A percentile compares a stretch with the other conserved stretches of the same genome.
phyloP scores from a whole-genome alignment of 2,797 vertebrate species.

The Pteropus rufus region DNA sequence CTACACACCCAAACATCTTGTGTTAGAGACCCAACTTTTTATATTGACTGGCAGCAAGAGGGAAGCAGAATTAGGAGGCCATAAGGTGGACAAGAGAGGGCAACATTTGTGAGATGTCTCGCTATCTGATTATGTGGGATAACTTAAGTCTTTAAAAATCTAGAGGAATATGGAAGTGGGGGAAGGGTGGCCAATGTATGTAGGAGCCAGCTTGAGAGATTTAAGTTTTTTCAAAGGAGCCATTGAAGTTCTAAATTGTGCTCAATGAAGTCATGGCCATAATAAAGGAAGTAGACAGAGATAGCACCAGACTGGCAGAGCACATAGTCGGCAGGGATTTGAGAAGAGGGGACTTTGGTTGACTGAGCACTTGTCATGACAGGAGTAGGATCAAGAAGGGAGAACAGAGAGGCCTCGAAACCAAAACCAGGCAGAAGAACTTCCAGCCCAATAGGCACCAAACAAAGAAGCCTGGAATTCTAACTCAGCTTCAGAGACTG shows the following conservation, averaged over 20 bases:
- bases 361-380: not conserved
- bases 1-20: not conserved
- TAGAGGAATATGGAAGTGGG: not conserved
- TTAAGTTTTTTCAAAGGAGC: not conserved
- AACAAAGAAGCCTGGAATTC: not conserved
- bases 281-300: not conserved
- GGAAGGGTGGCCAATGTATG: too few species aligned
- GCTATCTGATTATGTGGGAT: not conserved
- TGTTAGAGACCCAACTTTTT: not conserved
- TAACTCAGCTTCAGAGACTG: not conserved
- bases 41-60: not conserved
- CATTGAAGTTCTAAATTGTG: not conserved
- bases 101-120: not conserved
- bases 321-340: not conserved
- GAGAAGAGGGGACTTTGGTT: not conserved
- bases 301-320: not conserved
- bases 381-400: not conserved
- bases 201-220: not conserved
- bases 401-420: not conserved
- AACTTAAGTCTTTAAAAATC: not conserved
- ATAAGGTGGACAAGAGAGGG: not conserved
- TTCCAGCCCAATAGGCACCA: not conserved
- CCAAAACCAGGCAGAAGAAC: not conserved
- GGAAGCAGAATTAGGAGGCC: not conserved
- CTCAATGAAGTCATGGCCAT: not conserved